Percentiles rank a stretch among this genome's conserved stretches.
These are phyloP conservation scores for Dryobota labecula DNA, from an alignment of 2,888 invertebrate species.

Conservation along the genomic window DNA sequence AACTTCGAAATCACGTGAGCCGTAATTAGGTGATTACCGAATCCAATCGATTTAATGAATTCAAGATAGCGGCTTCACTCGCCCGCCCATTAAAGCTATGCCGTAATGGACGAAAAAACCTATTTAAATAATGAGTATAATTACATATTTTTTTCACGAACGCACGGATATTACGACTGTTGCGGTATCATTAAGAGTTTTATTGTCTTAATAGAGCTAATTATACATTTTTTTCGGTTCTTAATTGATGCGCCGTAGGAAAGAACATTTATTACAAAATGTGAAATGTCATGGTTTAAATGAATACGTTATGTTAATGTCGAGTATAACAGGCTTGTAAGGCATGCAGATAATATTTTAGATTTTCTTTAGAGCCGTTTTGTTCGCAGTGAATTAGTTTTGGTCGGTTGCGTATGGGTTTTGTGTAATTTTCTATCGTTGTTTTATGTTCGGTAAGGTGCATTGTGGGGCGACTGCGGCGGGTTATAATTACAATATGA, in stretches of 20 bases:
- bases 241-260: slow-evolving; percentile 89
- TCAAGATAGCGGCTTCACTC: slow-evolving; percentile 86
- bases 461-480: slow-evolving; percentile 16
- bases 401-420: slow-evolving; percentile 84
- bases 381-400: slow-evolving; percentile 88
- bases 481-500: slow-evolving; percentile 72
- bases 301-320: slow-evolving; percentile 89
- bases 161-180: slow-evolving; percentile 88
- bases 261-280: slow-evolving; percentile 90
- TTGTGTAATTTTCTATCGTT: slow-evolving; percentile 82
- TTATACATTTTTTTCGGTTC: slow-evolving; percentile 90
- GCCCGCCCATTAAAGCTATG: slow-evolving; percentile 86
- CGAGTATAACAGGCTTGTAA: slow-evolving; percentile 85
- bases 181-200: slow-evolving; percentile 90
- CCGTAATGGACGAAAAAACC: slow-evolving; percentile 88
- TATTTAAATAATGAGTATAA: slow-evolving; percentile 91
- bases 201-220: slow-evolving; percentile 91
- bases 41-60: slow-evolving; percentile 90
- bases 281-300: slow-evolving; percentile 90
- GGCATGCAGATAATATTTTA: slow-evolving; percentile 84
- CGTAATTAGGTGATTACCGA: slow-evolving; percentile 90
- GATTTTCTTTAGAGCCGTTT: slow-evolving; percentile 82
- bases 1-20: slow-evolving; percentile 85
- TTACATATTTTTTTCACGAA: slow-evolving; percentile 90
- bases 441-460: slow-evolving; percentile 67